These are phyloP conservation scores for Mya arenaria DNA, from an alignment of 1,140 invertebrate genomes.

Conservation along the genomic window DNA sequence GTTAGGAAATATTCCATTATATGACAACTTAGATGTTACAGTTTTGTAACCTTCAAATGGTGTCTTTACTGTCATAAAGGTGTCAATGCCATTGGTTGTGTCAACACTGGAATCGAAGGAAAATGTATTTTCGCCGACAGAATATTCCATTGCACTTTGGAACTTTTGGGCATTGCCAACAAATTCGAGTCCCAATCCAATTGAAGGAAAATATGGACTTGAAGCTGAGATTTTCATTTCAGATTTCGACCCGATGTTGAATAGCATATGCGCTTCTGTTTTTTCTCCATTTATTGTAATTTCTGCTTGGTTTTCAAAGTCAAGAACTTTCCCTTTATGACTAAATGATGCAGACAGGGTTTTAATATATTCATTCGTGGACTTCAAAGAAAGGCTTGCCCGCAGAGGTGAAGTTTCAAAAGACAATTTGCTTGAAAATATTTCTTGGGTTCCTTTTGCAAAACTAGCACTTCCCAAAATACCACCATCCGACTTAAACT, in stretches of 20 bases:
- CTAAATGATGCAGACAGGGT: constrained; percentile 8
- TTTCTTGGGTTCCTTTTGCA: not conserved
- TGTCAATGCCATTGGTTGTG: not conserved
- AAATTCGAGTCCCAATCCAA: not conserved
- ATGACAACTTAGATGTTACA: not conserved
- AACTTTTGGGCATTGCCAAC: not conserved
- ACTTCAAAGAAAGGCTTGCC: too few relatives aligned
- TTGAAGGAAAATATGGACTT: constrained; percentile 2
- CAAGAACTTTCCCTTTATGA: constrained; percentile 12
- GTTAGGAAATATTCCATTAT: not conserved
- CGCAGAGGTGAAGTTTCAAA: too few relatives aligned
- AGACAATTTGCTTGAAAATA: not conserved
- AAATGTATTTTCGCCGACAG: not conserved
- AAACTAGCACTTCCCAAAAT: too few relatives aligned
- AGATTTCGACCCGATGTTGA: constrained; percentile 30
- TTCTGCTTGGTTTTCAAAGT: constrained; percentile 43
- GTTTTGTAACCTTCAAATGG: constrained; percentile 30
- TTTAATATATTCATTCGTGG: not conserved
- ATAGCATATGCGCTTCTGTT: constrained; percentile 29
- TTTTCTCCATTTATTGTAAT: not conserved
- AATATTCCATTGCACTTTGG: not conserved
- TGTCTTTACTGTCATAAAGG: not conserved
- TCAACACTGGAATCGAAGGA: not conserved
- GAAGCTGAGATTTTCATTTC: constrained; percentile 6
- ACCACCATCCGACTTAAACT: too few relatives aligned